These are phyloP conservation scores for Hycleus cichorii DNA, from an alignment of 1,140 invertebrate species.

Conservation along the genomic window DNA sequence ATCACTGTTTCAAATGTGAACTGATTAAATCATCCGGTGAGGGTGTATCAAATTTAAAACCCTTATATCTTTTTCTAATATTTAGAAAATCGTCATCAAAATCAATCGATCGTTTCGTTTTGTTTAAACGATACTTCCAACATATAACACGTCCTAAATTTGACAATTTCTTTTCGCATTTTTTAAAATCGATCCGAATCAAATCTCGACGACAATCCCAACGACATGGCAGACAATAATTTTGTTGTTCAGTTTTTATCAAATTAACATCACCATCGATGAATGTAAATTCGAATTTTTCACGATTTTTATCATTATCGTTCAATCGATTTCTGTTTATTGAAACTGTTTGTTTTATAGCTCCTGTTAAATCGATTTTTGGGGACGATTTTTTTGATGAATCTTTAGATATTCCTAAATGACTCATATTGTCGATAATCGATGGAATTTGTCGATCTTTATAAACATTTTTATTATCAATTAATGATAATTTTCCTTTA, in stretches of 20 bases:
- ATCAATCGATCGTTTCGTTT: neutral
- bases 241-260: too few species aligned
- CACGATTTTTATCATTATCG: slow-evolving; percentile 1
- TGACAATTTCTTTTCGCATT: slow-evolving; percentile 30
- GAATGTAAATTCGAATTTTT: slow-evolving; percentile 29
- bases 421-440: too few species aligned
- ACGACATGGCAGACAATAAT: too few species aligned
- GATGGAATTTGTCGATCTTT: too few species aligned
- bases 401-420: too few species aligned
- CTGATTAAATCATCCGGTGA: slow-evolving; percentile 48
- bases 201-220: too few species aligned
- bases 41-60: slow-evolving; percentile 52
- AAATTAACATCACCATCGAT: slow-evolving; percentile 29
- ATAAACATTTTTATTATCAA: too few species aligned
- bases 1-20: too few species aligned
- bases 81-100: neutral
- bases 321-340: slow-evolving; percentile 10
- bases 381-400: neutral
- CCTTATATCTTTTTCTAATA: slow-evolving; percentile 23
- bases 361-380: slow-evolving; percentile 31
- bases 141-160: slow-evolving; percentile 47
- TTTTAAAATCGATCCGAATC: neutral
- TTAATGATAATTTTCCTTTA: neutral
- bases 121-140: slow-evolving; percentile 24
- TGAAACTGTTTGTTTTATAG: slow-evolving; percentile 19